Evolutionary conservation across 1,140 invertebrate species (phyloP).

Genomic region (Heterodera schachtii): DNA sequence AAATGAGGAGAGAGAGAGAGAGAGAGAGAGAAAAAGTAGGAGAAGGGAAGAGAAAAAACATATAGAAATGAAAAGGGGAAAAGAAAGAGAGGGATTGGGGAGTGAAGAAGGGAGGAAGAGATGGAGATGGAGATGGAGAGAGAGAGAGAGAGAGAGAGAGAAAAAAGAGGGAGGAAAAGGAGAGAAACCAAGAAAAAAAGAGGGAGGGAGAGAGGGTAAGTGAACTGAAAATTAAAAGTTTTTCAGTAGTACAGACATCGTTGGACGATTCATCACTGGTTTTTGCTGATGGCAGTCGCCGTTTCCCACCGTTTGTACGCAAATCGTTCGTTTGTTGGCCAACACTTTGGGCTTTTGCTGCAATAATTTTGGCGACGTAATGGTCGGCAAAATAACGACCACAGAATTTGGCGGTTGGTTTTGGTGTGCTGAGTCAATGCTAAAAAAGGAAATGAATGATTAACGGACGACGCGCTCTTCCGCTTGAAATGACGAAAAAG

Average conservation of each 20-base stretch:
- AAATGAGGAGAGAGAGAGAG: no score
- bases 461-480: no score
- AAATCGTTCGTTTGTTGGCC: not conserved
- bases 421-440: not conserved
- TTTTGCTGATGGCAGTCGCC: not conserved
- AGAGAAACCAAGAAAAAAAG: no score
- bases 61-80: no score
- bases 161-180: no score
- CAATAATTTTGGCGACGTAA: not conserved
- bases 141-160: no score
- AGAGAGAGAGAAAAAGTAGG: no score
- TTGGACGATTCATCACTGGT: not conserved
- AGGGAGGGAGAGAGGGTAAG: no score
- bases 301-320: not conserved
- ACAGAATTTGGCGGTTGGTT: not conserved
- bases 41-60: not conserved
- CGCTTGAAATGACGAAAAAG: no score
- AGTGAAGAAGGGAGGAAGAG: no score
- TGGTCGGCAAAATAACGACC: not conserved
- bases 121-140: no score
- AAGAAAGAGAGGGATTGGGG: no score
- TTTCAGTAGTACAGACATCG: not conserved
- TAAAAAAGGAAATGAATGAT: not conserved
- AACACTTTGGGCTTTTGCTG: not conserved
- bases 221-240: not conserved